Base-by-base conservation (phyloP, 2,113 vertebrate species). In the Dendrocopos noguchii region DNA sequence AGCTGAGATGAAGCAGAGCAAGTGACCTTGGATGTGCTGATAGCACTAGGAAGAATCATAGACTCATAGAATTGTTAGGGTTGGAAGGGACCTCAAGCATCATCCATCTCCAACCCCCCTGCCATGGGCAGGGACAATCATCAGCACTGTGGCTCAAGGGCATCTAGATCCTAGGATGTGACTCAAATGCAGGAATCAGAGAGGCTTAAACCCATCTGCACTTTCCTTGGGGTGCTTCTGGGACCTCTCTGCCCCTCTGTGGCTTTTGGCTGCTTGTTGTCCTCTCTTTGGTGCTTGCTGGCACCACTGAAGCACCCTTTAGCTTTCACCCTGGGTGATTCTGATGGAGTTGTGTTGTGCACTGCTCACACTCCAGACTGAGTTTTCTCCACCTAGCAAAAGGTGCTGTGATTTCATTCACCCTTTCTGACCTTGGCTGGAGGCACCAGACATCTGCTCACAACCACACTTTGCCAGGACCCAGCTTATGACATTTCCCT, bases 1-100 rank as follows among this genome's bases (percentile, higher is more conserved):
- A 89, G 71, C 34, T 84, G 84, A 94, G 95, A 91, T 42, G 67
- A 88, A 87, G 72, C 84, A 91, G 71, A 87, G 44, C 52, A 61
- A 87, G 60, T 64, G 80, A 89, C 92, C 91, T 96, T 91, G 87
- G 71, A 71, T 89, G 55, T 84, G 91, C 87, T 94, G 94, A 91
- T 73, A 92, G 60, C 75, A 94, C 88, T 92, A 95, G 75, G 71
- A 96, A 87, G 78, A 92, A 76, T 84, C 39, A 39, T 5, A 39
- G 39, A 39, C 39, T 39, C 39, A 39, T 39, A 39, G 39, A 39
- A 39, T 39, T 39, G 39, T 39, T 39, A 39, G 39, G 39, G 39
- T 39, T 39, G 39, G 39, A 39, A 39, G 39, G 39, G 39, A 39
- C 10, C 39, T 39, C 39, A 39, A 39, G 39, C 39, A 39, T 39